These are phyloP conservation scores for Dexiosoma caninum DNA, from an alignment of 2,888 invertebrate species.

Conservation along the genomic window DNA sequence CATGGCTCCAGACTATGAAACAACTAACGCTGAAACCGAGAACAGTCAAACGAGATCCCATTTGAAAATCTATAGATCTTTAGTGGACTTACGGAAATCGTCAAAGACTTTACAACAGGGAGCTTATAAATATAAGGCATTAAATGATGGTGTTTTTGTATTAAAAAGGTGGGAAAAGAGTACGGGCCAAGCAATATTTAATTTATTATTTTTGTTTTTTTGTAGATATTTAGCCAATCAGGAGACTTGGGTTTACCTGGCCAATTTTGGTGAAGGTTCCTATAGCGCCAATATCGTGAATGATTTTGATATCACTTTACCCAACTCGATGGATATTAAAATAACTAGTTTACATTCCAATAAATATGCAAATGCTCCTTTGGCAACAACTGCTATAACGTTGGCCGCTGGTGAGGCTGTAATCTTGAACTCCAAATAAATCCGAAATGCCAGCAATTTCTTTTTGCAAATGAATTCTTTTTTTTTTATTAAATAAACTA, in stretches of 20 bases:
- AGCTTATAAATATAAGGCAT: slow-evolving; percentile 68
- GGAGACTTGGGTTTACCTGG: slow-evolving; percentile 67
- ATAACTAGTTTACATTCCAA: slow-evolving; percentile 59
- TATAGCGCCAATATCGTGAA: slow-evolving; percentile 64
- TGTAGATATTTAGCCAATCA: slow-evolving; percentile 64
- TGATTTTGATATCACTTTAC: slow-evolving; percentile 60
- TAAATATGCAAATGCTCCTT: slow-evolving; percentile 36
- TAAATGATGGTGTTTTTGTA: slow-evolving; percentile 69
- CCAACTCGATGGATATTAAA: slow-evolving; percentile 53
- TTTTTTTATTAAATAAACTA: too few species aligned
- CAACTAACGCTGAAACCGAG: slow-evolving; percentile 80
- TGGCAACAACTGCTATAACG: not conserved
- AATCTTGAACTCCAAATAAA: slow-evolving; percentile 46
- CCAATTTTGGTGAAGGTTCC: slow-evolving; percentile 67
- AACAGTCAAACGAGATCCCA: slow-evolving; percentile 78
- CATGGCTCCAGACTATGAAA: slow-evolving; percentile 80
- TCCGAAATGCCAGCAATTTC: too few species aligned
- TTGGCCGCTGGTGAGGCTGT: slow-evolving; percentile 60
- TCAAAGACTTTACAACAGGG: slow-evolving; percentile 71
- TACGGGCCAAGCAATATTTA: not conserved
- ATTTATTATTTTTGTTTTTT: not conserved
- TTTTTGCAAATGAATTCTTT: too few species aligned
- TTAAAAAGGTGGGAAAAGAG: slow-evolving; percentile 69
- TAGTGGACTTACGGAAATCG: slow-evolving; percentile 76
- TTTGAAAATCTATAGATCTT: slow-evolving; percentile 81